Evolutionary conservation across 2,888 invertebrate genomes (phyloP), one percentile per base, ranked within the genome.

Genomic region (Eupelmus urozonus): DNA sequence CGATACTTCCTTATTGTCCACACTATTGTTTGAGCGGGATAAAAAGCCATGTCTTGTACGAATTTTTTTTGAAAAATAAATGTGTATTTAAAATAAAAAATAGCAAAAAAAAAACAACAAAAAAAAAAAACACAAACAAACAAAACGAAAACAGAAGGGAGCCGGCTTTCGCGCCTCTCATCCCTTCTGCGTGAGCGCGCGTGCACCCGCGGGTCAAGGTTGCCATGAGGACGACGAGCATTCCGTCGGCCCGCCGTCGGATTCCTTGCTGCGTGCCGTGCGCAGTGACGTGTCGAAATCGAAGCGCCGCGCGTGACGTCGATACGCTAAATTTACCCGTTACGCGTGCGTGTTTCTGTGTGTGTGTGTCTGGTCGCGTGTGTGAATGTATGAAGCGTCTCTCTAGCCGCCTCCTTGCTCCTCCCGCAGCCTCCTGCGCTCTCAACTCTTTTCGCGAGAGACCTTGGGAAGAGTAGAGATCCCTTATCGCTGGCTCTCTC

Each of bases 121-220:
- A 55, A 65, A 76, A 77, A 80, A 77, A 75, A 82, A 77, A 80
- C 73, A 80, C 73, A 79, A 81, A 81, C 76, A 81, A 79, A 81
- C 16, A 59, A 72, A 80, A 81, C 81, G 80, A 75, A 29, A 18
- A 72, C 34, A 34, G 29, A 20, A 27, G 27, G 42, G 29, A 16
- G 34, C n/a, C 1, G 4, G 42, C 62, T n/a, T 20, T 20, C 55
- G 25, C 5, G 11, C 23, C 3, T 11, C n/a, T 40, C 57, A 23
- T 51, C 27, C 27, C 34, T 53, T 51, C 16, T 45, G 27, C 16
- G 57, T 51, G 27, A 25, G 51, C 23, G 16, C 45, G 13, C 45
- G 9, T 45, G 45, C 20, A 18, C 55, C 7, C 29, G 51, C 42
- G 70, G 80, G 78, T 79, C 81, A 81, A 78, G 79, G 81, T 78